phyloP scores from a whole-genome alignment of 37 sponge, comb jelly and placozoan species.

The Haliclona indistincta region DNA sequence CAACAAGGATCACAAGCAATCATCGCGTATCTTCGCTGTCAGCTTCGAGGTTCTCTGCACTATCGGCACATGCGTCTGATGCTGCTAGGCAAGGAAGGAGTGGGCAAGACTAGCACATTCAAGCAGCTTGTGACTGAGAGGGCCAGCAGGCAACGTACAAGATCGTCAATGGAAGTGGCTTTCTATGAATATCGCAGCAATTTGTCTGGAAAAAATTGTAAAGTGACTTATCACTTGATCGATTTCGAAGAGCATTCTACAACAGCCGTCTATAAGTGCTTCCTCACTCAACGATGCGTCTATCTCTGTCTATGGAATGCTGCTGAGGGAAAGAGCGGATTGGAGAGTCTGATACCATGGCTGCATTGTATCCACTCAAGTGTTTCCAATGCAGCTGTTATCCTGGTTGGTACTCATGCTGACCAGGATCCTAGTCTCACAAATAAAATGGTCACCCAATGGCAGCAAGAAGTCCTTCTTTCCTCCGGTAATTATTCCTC shows the following conservation, averaged over 20 bases:
- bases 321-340: constrained; percentile 33
- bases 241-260: too few relatives aligned
- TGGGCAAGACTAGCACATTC: constrained; percentile 57
- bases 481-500: neutral
- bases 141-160: neutral
- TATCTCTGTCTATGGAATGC: constrained; percentile 62
- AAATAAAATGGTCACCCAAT: constrained; percentile 21
- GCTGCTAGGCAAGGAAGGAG: constrained; percentile 43
- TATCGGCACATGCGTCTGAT: constrained; percentile 70
- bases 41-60: constrained; percentile 46
- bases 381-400: constrained; percentile 49
- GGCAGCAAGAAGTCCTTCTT: constrained; percentile 35
- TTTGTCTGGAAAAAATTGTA: neutral
- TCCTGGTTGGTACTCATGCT: constrained; percentile 64
- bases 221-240: constrained; percentile 9
- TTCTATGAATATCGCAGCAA: constrained; percentile 23
- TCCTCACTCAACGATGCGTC: constrained; percentile 60
- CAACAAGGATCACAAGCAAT: constrained; percentile 51
- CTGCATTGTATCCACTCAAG: constrained; percentile 69
- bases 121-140: constrained; percentile 3
- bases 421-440: constrained; percentile 41
- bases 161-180: constrained; percentile 29
- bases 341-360: constrained; percentile 42
- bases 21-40: constrained; percentile 67
- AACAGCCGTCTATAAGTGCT: constrained; percentile 41